Percentiles rank a stretch among this genome's conserved stretches.
These are phyloP conservation scores for Papilio elwesi DNA, from an alignment of 2,888 invertebrate species.

Conservation along the genomic window DNA sequence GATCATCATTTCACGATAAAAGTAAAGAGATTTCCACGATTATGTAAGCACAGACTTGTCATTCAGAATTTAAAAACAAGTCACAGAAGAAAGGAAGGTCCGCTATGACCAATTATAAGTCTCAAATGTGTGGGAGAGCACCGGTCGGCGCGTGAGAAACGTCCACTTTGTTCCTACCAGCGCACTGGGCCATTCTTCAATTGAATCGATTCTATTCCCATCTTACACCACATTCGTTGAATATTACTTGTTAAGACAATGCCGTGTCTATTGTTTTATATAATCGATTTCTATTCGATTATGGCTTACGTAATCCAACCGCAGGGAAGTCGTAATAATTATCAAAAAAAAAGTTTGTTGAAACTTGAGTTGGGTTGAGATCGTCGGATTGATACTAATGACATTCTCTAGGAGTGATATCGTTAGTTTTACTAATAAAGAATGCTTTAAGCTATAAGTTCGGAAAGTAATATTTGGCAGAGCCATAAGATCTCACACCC, in stretches of 20 bases:
- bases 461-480: no score
- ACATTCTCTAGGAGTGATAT: no score
- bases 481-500: no score
- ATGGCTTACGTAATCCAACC: slow-evolving; percentile 23
- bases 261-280: slow-evolving; percentile 11
- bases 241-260: slow-evolving; percentile 43
- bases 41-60: slow-evolving; percentile 22
- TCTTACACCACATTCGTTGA: slow-evolving; percentile 44
- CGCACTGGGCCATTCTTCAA: slow-evolving; percentile 70
- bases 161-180: slow-evolving; percentile 64
- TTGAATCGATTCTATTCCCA: slow-evolving; percentile 54
- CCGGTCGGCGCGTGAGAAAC: slow-evolving; percentile 72
- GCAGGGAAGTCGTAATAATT: slow-evolving; percentile 21
- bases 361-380: no score
- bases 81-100: slow-evolving; percentile 48
- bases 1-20: slow-evolving; percentile 19
- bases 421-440: no score
- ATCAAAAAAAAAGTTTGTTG: background rate
- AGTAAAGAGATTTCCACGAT: slow-evolving; percentile 23
- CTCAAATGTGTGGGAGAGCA: slow-evolving; percentile 70
- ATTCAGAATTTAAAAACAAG: slow-evolving; percentile 42
- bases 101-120: slow-evolving; percentile 77
- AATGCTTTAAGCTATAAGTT: no score
- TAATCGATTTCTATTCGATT: slow-evolving; percentile 32
- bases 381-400: no score